Base-by-base conservation (phyloP, 2,888 invertebrate species). In the Microplitis manilae region DNA sequence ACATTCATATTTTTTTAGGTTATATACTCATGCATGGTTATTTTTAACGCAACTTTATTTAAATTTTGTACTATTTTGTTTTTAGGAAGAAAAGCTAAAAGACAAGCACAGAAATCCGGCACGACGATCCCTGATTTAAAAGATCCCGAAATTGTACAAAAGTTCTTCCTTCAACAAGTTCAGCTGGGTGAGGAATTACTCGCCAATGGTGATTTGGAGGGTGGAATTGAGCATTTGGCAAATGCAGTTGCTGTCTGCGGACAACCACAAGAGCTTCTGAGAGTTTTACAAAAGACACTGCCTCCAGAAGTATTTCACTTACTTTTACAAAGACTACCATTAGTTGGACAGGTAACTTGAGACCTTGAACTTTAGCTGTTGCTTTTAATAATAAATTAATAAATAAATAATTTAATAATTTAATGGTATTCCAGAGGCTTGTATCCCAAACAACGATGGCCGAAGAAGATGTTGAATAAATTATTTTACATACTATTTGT, bases 211-310 rank as follows among this genome's bases (percentile, higher is more conserved):
- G 95, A 97, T 86, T 90, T 96, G 79, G 96, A 98, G 82, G 95
- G 94, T 68, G 99, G 98, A 60, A 96, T 98, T 72, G 97, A 98
- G 90, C 99, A 99, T 91, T 93, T 99, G 83, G 96, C 97, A 65
- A 98, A 97, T 90, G 99, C 99, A 7, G 96, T 99, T n/a, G 96
- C 97, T 4, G 96, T 99, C 39, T 99, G 99, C 89, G 98, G 98
- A 9, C 98, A 99, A 90, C 96, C 97, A 0, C 94, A 95, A 85
- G 96, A 97, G 89, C 91, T 98, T 73, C 92, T 98, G 71, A 94
- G 95, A 88, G 95, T 97, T 79, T 93, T 99, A 75, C 97, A 98
- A 91, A 97, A 98, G 91, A 98, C 98, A 59, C 93, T 99, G 90
- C 98, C 99, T 76, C 96, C 97, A 20, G 96, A 96, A 86, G 96